Base-by-base conservation (phyloP, 92 coral and sea anemone species). In the Actinostola sp. region DNA sequence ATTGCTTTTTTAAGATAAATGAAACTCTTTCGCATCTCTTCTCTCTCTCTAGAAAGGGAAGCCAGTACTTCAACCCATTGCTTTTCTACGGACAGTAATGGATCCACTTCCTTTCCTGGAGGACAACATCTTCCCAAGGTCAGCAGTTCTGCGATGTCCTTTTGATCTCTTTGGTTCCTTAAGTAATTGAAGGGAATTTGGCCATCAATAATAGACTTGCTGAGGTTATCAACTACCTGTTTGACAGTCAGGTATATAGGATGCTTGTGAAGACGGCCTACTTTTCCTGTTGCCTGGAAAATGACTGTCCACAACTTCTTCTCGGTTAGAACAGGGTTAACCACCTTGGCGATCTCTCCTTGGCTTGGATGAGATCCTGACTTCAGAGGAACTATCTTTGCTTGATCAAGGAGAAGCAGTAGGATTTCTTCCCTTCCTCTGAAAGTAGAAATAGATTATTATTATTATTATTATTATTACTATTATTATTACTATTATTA, bases 401-500 rank as follows among this genome's bases (percentile, higher is more conserved):
- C 29, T 25, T 56, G 75, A 4, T 67, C 29, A 0, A 77, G 58
- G 1, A 77, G 57, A 25, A 56, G 4, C 8, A 67, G 31, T 24
- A 77, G 32, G 19, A 77, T 55, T 53, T 77, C 60, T 48, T 59
- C 76, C 57, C 75, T 54, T 29, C 68, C 76, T 8, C 83, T 77
- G 70, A 53, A 8, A 48, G 20, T 53, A 53, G 20, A 53, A n/a
- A n/a, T n/a, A n/a, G n/a, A n/a, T n/a, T n/a, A n/a, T n/a, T n/a
- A n/a, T n/a, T n/a, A n/a, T n/a, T n/a, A n/a, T n/a, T n/a, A n/a
- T n/a, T n/a, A n/a, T n/a, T n/a, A n/a, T n/a, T n/a, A n/a, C n/a
- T n/a, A n/a, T n/a, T n/a, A n/a, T n/a, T n/a, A n/a, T n/a, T n/a
- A n/a, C n/a, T n/a, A n/a, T n/a, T n/a, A n/a, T n/a, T n/a, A n/a